A percentile compares a stretch with the other conserved stretches of the same genome.
phyloP scores from a whole-genome alignment of 53 echinoderm and acorn worm species.

The Actinopyga echinites region DNA sequence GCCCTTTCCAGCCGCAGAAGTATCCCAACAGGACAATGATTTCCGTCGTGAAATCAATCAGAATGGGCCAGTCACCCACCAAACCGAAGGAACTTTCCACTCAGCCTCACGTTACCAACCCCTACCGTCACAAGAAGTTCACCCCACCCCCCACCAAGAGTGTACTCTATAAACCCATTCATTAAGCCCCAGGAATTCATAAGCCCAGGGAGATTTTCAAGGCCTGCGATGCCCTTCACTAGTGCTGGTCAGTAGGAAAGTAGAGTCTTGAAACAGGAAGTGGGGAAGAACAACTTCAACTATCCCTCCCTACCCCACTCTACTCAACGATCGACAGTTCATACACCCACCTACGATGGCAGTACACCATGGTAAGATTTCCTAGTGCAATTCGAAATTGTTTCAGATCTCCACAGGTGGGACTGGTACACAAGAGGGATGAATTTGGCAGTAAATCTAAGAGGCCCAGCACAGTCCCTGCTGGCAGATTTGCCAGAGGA shows the following conservation, averaged over 20 bases:
- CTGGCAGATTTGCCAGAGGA: slow-evolving; percentile 5
- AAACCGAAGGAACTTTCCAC: not conserved
- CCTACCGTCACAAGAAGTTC: not conserved
- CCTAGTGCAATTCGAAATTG: not conserved
- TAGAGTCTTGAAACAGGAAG: not conserved
- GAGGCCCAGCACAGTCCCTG: not conserved
- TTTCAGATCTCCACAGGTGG: not conserved
- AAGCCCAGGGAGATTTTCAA: not conserved
- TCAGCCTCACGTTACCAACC: not conserved
- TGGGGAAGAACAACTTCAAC: not conserved
- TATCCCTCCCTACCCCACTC: not conserved
- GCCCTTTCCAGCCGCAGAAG: too few relatives aligned
- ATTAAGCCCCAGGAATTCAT: not conserved
- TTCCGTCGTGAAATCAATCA: too few relatives aligned
- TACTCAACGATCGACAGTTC: not conserved
- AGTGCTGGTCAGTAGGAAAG: not conserved
- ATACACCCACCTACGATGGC: not conserved
- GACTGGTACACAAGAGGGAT: not conserved
- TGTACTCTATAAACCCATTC: not conserved
- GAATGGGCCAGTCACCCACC: too few relatives aligned
- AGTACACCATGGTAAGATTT: not conserved
- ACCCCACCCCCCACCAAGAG: not conserved
- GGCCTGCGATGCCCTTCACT: not conserved
- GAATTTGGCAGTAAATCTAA: slow-evolving; percentile 7
- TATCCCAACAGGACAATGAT: too few relatives aligned